phyloP scores from a whole-genome alignment of 2,888 invertebrate species.

The Troides oblongomaculatus region DNA sequence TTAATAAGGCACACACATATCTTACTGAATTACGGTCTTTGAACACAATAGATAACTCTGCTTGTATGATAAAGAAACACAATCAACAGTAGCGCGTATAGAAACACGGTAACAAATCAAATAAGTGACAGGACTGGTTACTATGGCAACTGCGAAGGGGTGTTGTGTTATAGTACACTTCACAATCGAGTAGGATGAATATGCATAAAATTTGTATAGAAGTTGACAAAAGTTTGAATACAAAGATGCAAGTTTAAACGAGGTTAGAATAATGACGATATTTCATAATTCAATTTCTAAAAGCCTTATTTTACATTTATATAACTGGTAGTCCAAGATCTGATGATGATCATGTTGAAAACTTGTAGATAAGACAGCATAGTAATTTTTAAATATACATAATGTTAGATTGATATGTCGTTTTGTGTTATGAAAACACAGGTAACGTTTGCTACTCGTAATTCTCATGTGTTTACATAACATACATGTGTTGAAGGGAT shows the following conservation, averaged over 20 bases:
- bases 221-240: no score
- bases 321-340: no score
- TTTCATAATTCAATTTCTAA: no score
- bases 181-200: no score
- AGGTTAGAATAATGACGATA: no score
- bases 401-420: background rate
- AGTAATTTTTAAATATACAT: no score
- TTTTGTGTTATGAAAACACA: conserved; percentile 9
- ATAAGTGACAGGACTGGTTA: background rate
- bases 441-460: background rate
- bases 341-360: no score
- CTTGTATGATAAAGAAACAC: background rate
- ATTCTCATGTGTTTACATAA: background rate
- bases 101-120: background rate
- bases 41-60: background rate
- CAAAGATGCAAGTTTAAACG: no score
- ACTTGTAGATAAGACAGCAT: no score
- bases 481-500: background rate
- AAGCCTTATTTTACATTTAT: no score
- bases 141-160: background rate
- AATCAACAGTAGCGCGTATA: background rate
- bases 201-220: no score
- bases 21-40: background rate
- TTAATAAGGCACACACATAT: background rate
- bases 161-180: no score